Percentiles rank a stretch among this genome's conserved stretches.
phyloP scores from a whole-genome alignment of 2,113 vertebrate genomes.

The Notothenia rossii region DNA sequence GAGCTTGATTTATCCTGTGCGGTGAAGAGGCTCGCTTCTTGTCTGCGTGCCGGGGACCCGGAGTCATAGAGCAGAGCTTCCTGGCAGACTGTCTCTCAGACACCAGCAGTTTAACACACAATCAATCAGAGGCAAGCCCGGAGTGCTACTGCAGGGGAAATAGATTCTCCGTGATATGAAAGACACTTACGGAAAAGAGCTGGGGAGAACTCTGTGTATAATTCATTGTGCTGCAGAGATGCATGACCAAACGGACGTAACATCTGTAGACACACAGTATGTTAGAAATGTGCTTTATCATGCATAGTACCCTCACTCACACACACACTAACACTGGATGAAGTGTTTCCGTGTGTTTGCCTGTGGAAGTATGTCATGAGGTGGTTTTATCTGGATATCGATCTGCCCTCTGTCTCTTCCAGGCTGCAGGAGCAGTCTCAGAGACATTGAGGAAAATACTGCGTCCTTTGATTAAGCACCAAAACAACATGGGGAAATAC shows the following conservation, averaged over 20 bases:
- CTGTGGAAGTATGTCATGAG: slow-evolving; percentile 41
- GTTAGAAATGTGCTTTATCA: slow-evolving; percentile 1
- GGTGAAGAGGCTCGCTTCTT: slow-evolving; percentile 12
- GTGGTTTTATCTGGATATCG: slow-evolving; percentile 35
- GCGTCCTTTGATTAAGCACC: background rate
- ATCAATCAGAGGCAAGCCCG: slow-evolving; percentile 69
- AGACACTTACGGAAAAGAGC: slow-evolving; percentile 53
- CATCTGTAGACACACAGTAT: slow-evolving; percentile 4
- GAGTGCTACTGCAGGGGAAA: slow-evolving; percentile 50
- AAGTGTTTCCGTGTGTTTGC: slow-evolving; percentile 49
- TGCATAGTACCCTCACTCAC: background rate
- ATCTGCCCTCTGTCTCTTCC: slow-evolving; percentile 31
- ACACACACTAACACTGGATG: slow-evolving; percentile 2
- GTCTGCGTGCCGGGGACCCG: slow-evolving; percentile 3
- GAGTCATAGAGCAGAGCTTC: slow-evolving; percentile 56
- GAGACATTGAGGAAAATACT: background rate
- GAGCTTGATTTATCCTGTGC: slow-evolving; percentile 45
- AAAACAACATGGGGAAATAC: background rate
- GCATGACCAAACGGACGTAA: slow-evolving; percentile 19
- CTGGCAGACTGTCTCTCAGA: slow-evolving; percentile 63
- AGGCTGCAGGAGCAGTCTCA: slow-evolving; percentile 11
- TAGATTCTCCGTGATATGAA: slow-evolving; percentile 40
- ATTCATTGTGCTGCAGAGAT: slow-evolving; percentile 40
- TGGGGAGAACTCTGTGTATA: slow-evolving; percentile 47
- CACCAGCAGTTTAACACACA: slow-evolving; percentile 58